phyloP scores from a whole-genome alignment of 2,888 invertebrate genomes.

The Melanostoma mellinum region DNA sequence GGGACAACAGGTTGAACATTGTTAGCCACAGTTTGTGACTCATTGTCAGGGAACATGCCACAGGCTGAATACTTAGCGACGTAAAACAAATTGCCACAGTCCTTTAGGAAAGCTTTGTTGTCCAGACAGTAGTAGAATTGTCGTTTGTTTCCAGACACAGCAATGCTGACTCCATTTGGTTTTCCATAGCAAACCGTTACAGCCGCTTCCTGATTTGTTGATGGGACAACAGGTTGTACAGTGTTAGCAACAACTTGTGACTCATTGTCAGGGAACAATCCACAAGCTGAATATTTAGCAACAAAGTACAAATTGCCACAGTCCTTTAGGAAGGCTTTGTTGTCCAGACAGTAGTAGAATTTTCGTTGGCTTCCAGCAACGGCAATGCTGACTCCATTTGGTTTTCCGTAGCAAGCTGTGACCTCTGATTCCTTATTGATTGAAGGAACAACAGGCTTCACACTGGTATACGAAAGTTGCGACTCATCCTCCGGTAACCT shows the following conservation, averaged over 20 bases:
- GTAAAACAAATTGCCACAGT: too few species aligned
- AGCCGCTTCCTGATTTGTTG: neutral
- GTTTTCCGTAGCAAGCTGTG: constrained; percentile 4
- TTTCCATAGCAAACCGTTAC: constrained; percentile 6
- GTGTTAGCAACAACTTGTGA: neutral
- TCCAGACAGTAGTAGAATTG: too few species aligned
- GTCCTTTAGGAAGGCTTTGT: too few species aligned
- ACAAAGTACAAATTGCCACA: too few species aligned
- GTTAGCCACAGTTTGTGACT: neutral
- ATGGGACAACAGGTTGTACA: neutral
- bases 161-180: neutral
- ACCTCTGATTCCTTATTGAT: neutral
- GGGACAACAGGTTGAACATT: neutral
- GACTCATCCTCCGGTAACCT: neutral
- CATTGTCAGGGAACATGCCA: neutral
- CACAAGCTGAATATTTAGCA: neutral
- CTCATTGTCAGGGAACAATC: neutral
- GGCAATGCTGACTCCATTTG: constrained; percentile 3
- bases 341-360: too few species aligned
- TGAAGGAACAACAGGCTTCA: neutral
- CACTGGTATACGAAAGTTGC: too few species aligned
- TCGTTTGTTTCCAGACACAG: neutral
- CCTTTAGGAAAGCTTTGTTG: too few species aligned
- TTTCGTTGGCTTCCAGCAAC: too few species aligned
- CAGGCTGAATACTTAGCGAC: neutral